phyloP scores from a whole-genome alignment of 2,113 vertebrate species.

The Sceloporus undulatus region DNA sequence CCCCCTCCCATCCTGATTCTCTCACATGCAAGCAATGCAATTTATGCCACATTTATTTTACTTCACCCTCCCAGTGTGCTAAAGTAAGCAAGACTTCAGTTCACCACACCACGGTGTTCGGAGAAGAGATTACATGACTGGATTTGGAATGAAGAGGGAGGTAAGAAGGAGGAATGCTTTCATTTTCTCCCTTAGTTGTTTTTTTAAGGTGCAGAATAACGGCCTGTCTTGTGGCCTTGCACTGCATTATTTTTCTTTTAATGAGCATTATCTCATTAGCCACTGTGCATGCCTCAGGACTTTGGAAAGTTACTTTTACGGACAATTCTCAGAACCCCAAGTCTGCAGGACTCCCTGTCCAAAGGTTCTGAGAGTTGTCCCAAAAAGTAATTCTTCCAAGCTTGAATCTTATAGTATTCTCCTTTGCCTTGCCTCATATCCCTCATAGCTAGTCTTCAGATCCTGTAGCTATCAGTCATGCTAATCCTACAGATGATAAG shows the following conservation, averaged over 20 bases:
- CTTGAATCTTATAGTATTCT: no score
- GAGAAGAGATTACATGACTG: background rate
- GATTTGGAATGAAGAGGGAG: background rate
- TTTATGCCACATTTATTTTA: background rate
- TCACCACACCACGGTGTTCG: background rate
- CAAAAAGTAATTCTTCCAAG: no score
- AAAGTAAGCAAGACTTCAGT: background rate
- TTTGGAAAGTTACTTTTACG: no score
- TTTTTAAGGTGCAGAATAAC: background rate
- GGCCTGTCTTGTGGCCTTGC: background rate
- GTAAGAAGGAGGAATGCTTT: background rate
- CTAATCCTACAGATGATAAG: no score
- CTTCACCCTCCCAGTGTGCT: background rate
- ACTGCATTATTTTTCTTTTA: background rate
- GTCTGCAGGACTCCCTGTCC: no score
- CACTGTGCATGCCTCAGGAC: background rate
- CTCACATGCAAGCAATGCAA: background rate
- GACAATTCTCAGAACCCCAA: no score
- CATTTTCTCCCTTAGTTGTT: background rate
- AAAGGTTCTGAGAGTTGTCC: no score
- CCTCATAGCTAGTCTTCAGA: no score
- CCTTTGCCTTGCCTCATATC: no score
- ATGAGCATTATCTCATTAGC: background rate
- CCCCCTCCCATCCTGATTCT: no score
- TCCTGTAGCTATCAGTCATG: no score